These are phyloP conservation scores for Tetranychus cinnabarinus DNA, from an alignment of 1,140 invertebrate genomes.

Conservation along the genomic window DNA sequence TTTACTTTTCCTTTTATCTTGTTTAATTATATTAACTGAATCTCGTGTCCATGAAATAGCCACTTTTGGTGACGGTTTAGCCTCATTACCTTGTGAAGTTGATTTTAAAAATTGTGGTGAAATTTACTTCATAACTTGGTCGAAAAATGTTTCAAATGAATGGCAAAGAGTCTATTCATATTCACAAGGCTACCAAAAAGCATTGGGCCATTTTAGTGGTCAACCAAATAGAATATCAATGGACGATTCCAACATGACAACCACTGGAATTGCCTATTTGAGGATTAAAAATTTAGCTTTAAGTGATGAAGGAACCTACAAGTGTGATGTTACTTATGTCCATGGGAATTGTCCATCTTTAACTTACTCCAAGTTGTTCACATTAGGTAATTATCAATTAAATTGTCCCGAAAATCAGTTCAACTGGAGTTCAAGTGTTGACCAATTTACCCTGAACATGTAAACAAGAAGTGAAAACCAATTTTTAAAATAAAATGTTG, in stretches of 20 bases:
- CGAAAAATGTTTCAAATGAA: constrained; percentile 12
- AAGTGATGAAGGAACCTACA: constrained; percentile 53
- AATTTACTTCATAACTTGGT: constrained; percentile 17
- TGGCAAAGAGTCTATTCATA: constrained; percentile 16
- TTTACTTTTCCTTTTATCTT: not conserved
- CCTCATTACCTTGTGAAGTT: constrained; percentile 14
- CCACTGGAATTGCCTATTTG: constrained; percentile 10
- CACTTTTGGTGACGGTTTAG: constrained; percentile 12
- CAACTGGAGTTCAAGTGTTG: too few relatives aligned
- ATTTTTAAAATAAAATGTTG: too few relatives aligned
- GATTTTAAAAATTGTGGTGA: constrained; percentile 12
- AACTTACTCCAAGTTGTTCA: constrained; percentile 8
- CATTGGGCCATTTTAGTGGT: constrained; percentile 9
- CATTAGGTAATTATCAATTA: constrained; percentile 5
- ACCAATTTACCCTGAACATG: too few relatives aligned
- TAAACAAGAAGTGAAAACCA: too few relatives aligned
- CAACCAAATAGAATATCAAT: constrained; percentile 3
- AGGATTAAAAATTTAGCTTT: constrained; percentile 28
- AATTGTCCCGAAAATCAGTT: not conserved
- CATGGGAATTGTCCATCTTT: constrained; percentile 25
- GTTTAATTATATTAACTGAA: not conserved
- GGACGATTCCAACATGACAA: constrained; percentile 2
- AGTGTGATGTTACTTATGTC: constrained; percentile 60
- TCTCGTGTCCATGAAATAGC: constrained; percentile 10
- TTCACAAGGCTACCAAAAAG: constrained; percentile 11